Evolutionary conservation across 2,113 vertebrate genomes (phyloP).

Genomic region (Istiophorus platypterus): DNA sequence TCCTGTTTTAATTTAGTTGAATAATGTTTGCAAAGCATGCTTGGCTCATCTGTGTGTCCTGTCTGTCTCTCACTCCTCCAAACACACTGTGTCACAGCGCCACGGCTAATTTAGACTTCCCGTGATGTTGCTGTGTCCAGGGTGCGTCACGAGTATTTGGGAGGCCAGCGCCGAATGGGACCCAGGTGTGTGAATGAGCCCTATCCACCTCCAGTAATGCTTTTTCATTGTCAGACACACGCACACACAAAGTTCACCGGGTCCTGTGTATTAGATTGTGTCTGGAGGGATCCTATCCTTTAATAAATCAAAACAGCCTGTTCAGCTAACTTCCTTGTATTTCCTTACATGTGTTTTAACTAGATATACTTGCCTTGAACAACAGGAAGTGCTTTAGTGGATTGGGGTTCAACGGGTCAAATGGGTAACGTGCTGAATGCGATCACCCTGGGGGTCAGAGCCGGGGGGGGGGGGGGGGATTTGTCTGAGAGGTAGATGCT

Average conservation of each 20-base stretch:
- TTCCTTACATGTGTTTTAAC: constrained; percentile 57
- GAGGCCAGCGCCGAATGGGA: constrained; percentile 42
- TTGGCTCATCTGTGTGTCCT: constrained; percentile 4
- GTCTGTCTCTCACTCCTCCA: constrained; percentile 21
- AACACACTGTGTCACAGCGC: constrained; percentile 34
- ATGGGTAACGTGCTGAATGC: constrained; percentile 37
- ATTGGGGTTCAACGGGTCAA: constrained; percentile 31
- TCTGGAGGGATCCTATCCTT: background rate
- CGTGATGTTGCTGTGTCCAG: constrained; percentile 46
- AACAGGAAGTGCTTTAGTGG: constrained; percentile 55
- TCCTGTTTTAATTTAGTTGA: constrained; percentile 13
- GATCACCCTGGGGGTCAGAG: constrained; percentile 7
- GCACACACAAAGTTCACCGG: background rate
- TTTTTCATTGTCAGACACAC: constrained; percentile 25
- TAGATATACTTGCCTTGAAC: constrained; percentile 32
- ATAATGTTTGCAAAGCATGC: constrained; percentile 18
- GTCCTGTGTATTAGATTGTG: background rate
- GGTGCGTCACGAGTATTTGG: constrained; percentile 46
- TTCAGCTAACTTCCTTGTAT: constrained; percentile 38
- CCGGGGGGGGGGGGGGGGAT: background rate
- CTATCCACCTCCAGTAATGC: constrained; percentile 24
- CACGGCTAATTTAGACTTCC: constrained; percentile 62
- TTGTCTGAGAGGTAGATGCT: constrained; percentile 1
- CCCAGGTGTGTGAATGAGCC: constrained; percentile 60
- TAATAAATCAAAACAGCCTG: constrained; percentile 43